These are phyloP conservation scores for Diabrotica balteata DNA, from an alignment of 2,888 invertebrate genomes.

Conservation along the genomic window DNA sequence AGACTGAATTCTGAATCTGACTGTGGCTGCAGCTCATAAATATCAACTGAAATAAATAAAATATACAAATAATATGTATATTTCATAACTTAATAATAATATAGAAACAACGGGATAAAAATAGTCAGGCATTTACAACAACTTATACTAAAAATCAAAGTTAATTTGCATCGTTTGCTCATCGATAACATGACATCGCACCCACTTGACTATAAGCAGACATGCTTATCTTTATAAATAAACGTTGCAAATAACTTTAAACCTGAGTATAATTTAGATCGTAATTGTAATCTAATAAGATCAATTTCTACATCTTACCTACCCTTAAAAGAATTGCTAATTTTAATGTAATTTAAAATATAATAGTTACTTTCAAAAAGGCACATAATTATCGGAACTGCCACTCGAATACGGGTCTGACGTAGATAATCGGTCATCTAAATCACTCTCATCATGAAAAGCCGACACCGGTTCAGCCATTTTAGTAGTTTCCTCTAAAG, in stretches of 20 bases:
- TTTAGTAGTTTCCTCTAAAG: not conserved
- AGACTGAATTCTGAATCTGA: not conserved
- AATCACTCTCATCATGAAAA: not conserved
- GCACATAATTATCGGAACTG: slow-evolving; percentile 1
- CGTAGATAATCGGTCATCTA: not conserved
- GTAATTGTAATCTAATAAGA: too few relatives aligned
- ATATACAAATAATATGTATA: not conserved
- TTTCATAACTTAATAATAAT: not conserved
- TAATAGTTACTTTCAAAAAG: not conserved
- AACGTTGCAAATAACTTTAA: too few relatives aligned
- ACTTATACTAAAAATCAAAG: too few relatives aligned
- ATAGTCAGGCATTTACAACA: too few relatives aligned
- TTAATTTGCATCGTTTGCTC: too few relatives aligned
- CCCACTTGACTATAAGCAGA: too few relatives aligned
- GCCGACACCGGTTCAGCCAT: not conserved
- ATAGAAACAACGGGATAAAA: not conserved
- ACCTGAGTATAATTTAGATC: too few relatives aligned
- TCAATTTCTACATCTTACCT: not conserved
- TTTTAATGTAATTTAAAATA: not conserved
- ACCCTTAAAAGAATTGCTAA: too few relatives aligned
- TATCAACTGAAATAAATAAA: not conserved
- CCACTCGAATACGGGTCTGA: not conserved
- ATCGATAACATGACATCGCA: too few relatives aligned
- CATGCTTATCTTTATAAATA: too few relatives aligned
- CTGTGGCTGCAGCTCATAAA: not conserved